These are phyloP conservation scores for Pipistrellus pygmaeus DNA, from an alignment of 2,797 vertebrate species.

Conservation along the genomic window DNA sequence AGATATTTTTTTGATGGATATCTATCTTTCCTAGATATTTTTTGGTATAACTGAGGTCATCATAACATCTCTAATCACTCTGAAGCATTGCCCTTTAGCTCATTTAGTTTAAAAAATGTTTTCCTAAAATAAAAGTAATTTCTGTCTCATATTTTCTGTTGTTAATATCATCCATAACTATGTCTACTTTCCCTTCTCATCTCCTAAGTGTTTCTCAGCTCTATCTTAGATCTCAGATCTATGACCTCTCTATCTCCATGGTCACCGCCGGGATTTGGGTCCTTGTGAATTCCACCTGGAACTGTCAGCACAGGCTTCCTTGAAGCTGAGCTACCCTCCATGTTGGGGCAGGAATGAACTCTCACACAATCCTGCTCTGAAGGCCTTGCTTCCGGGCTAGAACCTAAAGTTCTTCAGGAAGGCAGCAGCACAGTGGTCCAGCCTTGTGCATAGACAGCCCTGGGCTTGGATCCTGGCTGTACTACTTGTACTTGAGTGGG, in stretches of 20 bases:
- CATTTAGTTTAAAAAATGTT: slow-evolving; percentile 45
- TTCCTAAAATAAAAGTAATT: slow-evolving; percentile 30
- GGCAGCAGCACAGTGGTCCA: neutral
- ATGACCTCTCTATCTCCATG: neutral
- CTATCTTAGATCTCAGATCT: neutral
- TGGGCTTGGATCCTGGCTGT: neutral
- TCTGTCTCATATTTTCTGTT: neutral
- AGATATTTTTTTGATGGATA: slow-evolving; percentile 38
- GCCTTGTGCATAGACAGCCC: neutral
- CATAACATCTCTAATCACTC: neutral
- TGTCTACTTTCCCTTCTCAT: neutral
- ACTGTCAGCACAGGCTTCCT: neutral
- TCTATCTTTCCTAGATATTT: neutral
- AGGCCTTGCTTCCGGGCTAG: neutral
- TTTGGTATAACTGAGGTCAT: neutral
- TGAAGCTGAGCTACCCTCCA: neutral
- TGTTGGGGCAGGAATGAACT: too few relatives aligned
- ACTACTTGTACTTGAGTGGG: neutral
- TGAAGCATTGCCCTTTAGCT: neutral
- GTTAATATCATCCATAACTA: neutral
- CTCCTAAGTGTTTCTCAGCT: neutral
- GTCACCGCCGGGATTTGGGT: neutral
- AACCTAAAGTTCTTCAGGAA: neutral
- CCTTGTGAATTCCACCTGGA: neutral
- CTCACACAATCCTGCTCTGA: neutral